Base-by-base conservation (phyloP, 1,140 invertebrate genomes). In the Zaprionus tsacasi region DNA sequence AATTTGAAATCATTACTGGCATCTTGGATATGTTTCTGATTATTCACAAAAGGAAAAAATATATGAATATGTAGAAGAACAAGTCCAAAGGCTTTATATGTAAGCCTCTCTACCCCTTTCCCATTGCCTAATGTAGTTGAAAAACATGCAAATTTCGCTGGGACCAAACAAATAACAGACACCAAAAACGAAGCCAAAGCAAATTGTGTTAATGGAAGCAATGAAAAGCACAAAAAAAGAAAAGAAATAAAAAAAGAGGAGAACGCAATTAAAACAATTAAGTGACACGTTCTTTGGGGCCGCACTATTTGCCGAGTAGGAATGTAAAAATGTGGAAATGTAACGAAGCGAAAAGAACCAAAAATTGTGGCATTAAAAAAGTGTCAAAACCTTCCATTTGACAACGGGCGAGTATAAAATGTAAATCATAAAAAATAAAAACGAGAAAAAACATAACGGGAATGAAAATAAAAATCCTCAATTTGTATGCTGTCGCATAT, bases 401-500 rank as follows among this genome's bases (percentile, higher is more conserved):
- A 36, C n/a, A 48, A 57, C 48, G 43, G 68, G 75, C 69, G 60
- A 72, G 66, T 71, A 76, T 65, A 78, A 87, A 89, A 88, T 89
- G 85, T 89, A 89, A 89, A 88, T 89, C 78, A 89, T 81, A 88
- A 80, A 82, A 83, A 89, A 48, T n/a, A 43, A n/a, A 45, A 45
- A 6, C 5, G 5, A 43, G n/a, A 43, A 43, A 45, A 45, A 45
- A 45, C 40, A 45, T 10, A 50, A 50, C 45, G 45, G 6, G 45
- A 50, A 85, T 88, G 77, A 85, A 81, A 81, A 85, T 89, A 88
- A 89, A 88, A 88, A 88, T 88, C 85, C 85, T 67, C 85, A 85
- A 88, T 88, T 90, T 88, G 81, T 89, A 88, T 88, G 78, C 85
- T 85, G 81, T 88, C 85, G 85, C 85, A 88, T 81, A 89, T 85